Percentiles rank a stretch among this genome's conserved stretches.
phyloP scores from a whole-genome alignment of 2,113 vertebrate species.

The Hiodon alosoides region DNA sequence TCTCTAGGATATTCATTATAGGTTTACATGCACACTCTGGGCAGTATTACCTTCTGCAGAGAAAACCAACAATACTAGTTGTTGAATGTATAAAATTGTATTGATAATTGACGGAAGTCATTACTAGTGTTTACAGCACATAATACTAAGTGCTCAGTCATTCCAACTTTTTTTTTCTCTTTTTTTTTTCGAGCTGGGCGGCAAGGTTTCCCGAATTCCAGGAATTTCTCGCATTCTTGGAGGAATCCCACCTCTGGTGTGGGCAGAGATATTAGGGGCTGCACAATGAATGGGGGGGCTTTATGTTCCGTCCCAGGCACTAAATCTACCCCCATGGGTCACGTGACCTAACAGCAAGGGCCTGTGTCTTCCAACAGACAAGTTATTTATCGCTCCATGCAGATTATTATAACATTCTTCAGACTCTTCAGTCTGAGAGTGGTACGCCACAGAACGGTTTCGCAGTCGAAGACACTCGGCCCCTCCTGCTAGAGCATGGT shows the following conservation, averaged over 20 bases:
- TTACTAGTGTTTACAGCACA: no score
- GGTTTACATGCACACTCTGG: no score
- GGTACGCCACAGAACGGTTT: no score
- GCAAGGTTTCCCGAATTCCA: slow-evolving; percentile 47
- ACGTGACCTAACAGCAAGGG: slow-evolving; percentile 38
- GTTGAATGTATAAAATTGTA: background rate
- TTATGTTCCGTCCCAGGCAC: slow-evolving; percentile 58
- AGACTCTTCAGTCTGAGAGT: no score
- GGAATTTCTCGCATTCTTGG: slow-evolving; percentile 53
- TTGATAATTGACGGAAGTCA: background rate
- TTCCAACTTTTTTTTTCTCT: no score
- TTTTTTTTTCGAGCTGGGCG: slow-evolving; percentile 20
- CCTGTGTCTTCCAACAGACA: slow-evolving; percentile 16
- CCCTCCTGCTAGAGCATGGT: no score
- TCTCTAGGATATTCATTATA: no score
- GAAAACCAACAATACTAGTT: no score
- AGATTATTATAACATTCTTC: no score
- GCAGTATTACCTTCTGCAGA: no score
- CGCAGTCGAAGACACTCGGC: no score
- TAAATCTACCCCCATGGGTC: slow-evolving; percentile 34
- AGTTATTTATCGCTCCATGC: slow-evolving; percentile 24
- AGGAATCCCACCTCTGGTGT: slow-evolving; percentile 38
- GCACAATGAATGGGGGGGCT: slow-evolving; percentile 53
- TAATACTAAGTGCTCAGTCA: no score
- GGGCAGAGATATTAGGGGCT: slow-evolving; percentile 29